Percentiles rank a stretch among this genome's conserved stretches.
Evolutionary conservation across 1,140 invertebrate genomes (phyloP).

Genomic region (Mycetomoellerius zeteki): DNA sequence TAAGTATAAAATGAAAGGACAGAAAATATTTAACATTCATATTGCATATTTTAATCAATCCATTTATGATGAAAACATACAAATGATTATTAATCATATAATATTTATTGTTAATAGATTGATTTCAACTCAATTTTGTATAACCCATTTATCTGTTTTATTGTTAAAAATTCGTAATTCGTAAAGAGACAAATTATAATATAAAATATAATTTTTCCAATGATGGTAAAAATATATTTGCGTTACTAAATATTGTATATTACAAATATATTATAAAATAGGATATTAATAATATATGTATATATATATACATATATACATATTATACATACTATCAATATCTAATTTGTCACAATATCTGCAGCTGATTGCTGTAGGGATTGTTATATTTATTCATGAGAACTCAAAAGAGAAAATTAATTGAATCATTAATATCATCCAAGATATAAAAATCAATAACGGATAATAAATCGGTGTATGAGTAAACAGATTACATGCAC

Average conservation of each 20-base stretch:
- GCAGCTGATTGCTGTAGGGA: not conserved
- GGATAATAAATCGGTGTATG: not conserved
- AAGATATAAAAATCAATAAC: constrained; percentile 1
- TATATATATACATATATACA: too few relatives aligned
- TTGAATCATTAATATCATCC: not conserved
- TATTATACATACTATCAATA: too few relatives aligned
- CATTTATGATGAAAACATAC: not conserved
- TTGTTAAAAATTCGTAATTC: not conserved
- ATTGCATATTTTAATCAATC: not conserved
- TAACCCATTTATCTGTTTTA: not conserved
- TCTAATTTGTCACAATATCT: too few relatives aligned
- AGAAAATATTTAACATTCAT: not conserved
- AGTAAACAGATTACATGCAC: not conserved
- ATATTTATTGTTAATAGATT: not conserved
- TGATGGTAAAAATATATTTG: too few relatives aligned
- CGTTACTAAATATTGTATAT: too few relatives aligned
- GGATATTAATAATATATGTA: too few relatives aligned
- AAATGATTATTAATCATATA: not conserved
- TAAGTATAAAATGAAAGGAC: too few relatives aligned
- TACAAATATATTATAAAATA: too few relatives aligned
- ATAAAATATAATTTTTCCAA: not conserved
- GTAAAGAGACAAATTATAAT: not conserved
- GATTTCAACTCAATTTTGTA: not conserved
- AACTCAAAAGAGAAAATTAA: not conserved
- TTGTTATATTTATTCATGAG: not conserved